Conservation (phyloP, 2,888 invertebrate species). For the Liodrosophila aerea region DNA sequence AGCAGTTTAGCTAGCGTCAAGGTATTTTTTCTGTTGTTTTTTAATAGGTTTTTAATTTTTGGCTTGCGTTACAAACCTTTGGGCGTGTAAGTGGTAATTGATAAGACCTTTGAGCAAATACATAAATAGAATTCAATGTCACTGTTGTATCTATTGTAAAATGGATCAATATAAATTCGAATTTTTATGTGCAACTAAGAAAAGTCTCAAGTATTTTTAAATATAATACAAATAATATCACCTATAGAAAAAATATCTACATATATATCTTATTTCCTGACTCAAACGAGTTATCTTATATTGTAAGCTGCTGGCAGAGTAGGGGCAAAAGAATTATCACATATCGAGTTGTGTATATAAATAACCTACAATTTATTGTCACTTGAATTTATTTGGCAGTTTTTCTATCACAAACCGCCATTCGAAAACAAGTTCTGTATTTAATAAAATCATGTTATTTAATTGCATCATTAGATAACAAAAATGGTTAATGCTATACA, state of each 20-base stretch:
- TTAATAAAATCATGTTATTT: conserved; percentile 20
- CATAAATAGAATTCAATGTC: conserved; percentile 64
- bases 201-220: neutral
- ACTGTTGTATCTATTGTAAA: neutral
- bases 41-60: neutral
- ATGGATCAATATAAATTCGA: too few species aligned
- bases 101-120: conserved; percentile 54
- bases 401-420: conserved; percentile 1
- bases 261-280: too few species aligned
- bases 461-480: conserved; percentile 22
- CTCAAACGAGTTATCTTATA: neutral
- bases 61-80: conserved; percentile 15
- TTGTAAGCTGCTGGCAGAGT: neutral
- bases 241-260: too few species aligned
- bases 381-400: conserved; percentile 1
- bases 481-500: neutral
- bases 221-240: conserved; percentile 24
- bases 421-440: conserved; percentile 22
- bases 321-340: neutral
- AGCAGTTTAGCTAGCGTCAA: conserved; percentile 6
- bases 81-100: conserved; percentile 28
- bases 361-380: conserved; percentile 4
- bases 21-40: conserved; percentile 3
- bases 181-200: too few species aligned
- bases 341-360: neutral